Evolutionary conservation across 2,888 invertebrate genomes (phyloP).

Genomic region (Hermaeophaga mercurialis): DNA sequence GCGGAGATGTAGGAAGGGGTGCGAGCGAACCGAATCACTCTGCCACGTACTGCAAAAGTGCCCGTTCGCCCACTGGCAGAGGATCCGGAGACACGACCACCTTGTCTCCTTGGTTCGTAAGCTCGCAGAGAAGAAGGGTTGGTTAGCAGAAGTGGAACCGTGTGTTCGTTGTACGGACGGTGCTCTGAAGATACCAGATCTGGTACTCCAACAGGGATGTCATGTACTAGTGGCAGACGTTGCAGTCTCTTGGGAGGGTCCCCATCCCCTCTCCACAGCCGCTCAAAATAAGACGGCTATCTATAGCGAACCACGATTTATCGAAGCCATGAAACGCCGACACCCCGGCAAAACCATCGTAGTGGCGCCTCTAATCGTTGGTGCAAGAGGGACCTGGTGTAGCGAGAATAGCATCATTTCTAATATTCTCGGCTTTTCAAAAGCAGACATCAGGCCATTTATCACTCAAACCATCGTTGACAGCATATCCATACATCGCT

Average conservation of each 20-base stretch:
- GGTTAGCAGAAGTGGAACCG: slow-evolving; percentile 36
- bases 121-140: slow-evolving; percentile 28
- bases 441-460: neutral
- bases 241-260: slow-evolving; percentile 27
- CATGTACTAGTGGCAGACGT: slow-evolving; percentile 25
- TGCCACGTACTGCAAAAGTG: too few species aligned
- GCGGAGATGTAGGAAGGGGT: too few species aligned
- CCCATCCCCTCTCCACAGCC: neutral
- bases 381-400: neutral
- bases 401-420: neutral
- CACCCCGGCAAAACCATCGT: slow-evolving; percentile 6
- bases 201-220: slow-evolving; percentile 14
- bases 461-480: neutral
- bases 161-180: slow-evolving; percentile 32
- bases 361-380: slow-evolving; percentile 1
- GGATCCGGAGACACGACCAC: slow-evolving; percentile 31
- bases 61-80: slow-evolving; percentile 35
- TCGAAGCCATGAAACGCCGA: slow-evolving; percentile 1
- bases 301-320: neutral
- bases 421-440: neutral
- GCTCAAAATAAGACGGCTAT: neutral
- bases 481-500: neutral
- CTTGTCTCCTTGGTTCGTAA: slow-evolving; percentile 22
- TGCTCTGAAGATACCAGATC: slow-evolving; percentile 27
- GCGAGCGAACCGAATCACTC: too few species aligned